Conservation (phyloP, 2,797 vertebrate genomes). For the Acomys russatus region DNA sequence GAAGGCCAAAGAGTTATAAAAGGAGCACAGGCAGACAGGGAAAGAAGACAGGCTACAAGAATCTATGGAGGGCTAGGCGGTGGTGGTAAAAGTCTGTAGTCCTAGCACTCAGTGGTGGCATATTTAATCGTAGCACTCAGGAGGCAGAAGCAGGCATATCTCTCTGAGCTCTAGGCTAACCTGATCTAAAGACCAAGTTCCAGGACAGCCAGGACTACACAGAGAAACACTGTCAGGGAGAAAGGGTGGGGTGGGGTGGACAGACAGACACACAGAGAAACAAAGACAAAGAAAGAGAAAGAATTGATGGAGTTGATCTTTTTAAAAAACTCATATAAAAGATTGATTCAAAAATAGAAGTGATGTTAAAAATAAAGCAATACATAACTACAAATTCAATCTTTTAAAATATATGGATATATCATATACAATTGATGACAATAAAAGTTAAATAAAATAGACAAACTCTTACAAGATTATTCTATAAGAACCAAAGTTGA, state of each 20-base stretch:
- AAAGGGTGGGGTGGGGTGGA: no score
- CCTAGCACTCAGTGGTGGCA: no score
- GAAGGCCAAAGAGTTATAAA: neutral
- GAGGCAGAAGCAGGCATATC: neutral
- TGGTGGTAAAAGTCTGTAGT: neutral
- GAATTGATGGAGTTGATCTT: neutral
- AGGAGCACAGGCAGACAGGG: neutral
- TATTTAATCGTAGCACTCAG: neutral
- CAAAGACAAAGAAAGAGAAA: no score
- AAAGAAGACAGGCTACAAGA: no score
- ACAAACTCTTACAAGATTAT: neutral
- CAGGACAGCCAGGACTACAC: neutral
- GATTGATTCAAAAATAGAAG: neutral
- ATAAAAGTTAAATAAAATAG: neutral
- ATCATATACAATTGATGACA: neutral
- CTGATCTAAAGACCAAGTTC: neutral
- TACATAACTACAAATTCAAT: neutral
- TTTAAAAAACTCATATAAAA: neutral
- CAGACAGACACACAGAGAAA: no score
- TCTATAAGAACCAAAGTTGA: neutral
- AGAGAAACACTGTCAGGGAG: neutral
- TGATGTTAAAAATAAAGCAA: neutral
- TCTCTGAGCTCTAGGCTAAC: neutral
- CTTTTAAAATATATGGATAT: neutral
- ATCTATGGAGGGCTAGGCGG: no score